Conservation (phyloP, 1,140 invertebrate genomes). For the Arctopsyche grandis region DNA sequence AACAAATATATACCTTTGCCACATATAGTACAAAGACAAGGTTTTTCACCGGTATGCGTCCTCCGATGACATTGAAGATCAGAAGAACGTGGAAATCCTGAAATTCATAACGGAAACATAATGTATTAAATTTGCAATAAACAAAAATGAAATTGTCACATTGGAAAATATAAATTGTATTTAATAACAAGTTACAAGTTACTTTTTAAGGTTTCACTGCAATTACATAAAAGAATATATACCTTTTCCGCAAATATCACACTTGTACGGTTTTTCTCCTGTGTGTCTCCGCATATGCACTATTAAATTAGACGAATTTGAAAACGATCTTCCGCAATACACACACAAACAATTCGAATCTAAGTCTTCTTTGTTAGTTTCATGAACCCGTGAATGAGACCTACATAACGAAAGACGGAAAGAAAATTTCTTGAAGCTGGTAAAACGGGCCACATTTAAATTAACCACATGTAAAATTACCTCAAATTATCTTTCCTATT, state of each 20-base stretch:
- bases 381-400: slow-evolving; percentile 61
- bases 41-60: slow-evolving; percentile 67
- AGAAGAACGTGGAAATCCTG: slow-evolving; percentile 64
- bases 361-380: slow-evolving; percentile 55
- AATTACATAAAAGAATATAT: slow-evolving; percentile 20
- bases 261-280: slow-evolving; percentile 65
- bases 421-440: slow-evolving; percentile 26
- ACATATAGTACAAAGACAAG: slow-evolving; percentile 67
- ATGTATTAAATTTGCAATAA: not conserved
- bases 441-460: too few species aligned
- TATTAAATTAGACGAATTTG: slow-evolving; percentile 69
- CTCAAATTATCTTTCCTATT: slow-evolving; percentile 65
- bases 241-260: slow-evolving; percentile 66
- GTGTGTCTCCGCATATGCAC: slow-evolving; percentile 71
- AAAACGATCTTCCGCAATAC: slow-evolving; percentile 68
- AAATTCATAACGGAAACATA: slow-evolving; percentile 11
- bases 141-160: slow-evolving; percentile 2
- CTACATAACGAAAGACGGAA: slow-evolving; percentile 56
- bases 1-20: slow-evolving; percentile 66
- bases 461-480: slow-evolving; percentile 56
- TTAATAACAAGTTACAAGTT: not conserved
- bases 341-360: slow-evolving; percentile 62
- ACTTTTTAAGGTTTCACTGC: not conserved
- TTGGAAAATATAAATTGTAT: too few species aligned
- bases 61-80: slow-evolving; percentile 64